Percentiles rank a stretch among this genome's conserved stretches.
Conservation (phyloP, 2,113 vertebrate species). For the Neopipo cinnamomea region DNA sequence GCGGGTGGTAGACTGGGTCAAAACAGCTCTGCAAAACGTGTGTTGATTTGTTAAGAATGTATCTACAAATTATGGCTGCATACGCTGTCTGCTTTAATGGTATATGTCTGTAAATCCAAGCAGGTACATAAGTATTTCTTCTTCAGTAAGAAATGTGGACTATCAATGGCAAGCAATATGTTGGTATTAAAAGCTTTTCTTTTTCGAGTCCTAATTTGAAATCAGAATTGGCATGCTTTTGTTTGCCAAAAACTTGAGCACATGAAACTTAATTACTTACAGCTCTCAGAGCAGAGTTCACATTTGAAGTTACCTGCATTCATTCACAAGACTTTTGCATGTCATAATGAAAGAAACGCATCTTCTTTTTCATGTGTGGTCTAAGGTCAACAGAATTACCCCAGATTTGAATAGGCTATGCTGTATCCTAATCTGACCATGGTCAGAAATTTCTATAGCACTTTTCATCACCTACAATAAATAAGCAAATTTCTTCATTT, state of each 20-base stretch:
- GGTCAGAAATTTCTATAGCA: background rate
- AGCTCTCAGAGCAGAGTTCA: background rate
- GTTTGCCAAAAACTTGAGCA: background rate
- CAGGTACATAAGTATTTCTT: background rate
- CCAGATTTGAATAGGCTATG: background rate
- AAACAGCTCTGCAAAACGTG: background rate
- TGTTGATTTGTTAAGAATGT: background rate
- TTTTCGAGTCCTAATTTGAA: background rate
- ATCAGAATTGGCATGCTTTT: background rate
- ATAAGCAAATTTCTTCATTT: background rate
- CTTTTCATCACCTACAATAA: background rate
- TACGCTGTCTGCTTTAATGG: background rate
- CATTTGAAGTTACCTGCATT: background rate
- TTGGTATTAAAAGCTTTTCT: background rate
- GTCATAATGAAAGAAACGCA: background rate
- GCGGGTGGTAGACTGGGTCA: accelerated
- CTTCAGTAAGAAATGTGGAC: background rate
- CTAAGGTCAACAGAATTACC: background rate
- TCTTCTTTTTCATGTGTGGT: background rate
- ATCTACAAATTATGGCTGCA: background rate
- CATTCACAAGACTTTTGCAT: background rate
- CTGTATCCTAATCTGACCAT: background rate
- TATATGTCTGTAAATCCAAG: background rate
- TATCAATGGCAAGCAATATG: background rate
- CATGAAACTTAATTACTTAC: background rate